Evolutionary conservation across 2,888 invertebrate genomes (phyloP).

Genomic region (Papilio gigon): DNA sequence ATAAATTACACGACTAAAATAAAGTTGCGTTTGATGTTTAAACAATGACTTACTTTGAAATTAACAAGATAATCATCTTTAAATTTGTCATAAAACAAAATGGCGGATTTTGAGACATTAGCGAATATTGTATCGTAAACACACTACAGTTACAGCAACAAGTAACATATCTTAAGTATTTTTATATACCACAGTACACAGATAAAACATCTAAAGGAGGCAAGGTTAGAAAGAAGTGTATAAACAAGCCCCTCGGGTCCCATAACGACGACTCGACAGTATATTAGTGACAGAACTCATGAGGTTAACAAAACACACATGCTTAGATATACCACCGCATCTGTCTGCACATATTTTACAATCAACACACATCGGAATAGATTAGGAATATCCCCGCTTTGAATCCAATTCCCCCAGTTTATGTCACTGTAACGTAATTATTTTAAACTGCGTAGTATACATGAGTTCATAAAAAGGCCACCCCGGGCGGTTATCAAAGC

Average conservation of each 20-base stretch:
- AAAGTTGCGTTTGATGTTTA: slow-evolving; percentile 1
- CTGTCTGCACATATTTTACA: slow-evolving; percentile 63
- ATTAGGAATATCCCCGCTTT: slow-evolving; percentile 59
- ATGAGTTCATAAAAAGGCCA: slow-evolving; percentile 55
- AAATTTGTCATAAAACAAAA: no score
- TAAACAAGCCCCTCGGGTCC: slow-evolving; percentile 65
- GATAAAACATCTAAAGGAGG: background rate
- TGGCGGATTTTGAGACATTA: no score
- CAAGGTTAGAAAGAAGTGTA: slow-evolving; percentile 55
- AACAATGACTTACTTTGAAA: background rate
- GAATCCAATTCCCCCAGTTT: slow-evolving; percentile 58
- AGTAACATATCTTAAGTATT: background rate
- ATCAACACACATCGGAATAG: slow-evolving; percentile 47
- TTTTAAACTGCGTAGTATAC: slow-evolving; percentile 57
- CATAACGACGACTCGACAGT: slow-evolving; percentile 60
- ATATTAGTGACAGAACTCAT: slow-evolving; percentile 78
- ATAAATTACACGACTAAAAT: slow-evolving; percentile 37
- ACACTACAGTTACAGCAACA: background rate
- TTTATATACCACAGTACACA: background rate
- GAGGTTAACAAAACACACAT: slow-evolving; percentile 79
- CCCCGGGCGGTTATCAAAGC: slow-evolving; percentile 75
- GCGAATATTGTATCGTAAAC: no score
- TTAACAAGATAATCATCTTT: no score
- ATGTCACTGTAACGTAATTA: slow-evolving; percentile 60
- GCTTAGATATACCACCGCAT: slow-evolving; percentile 67